Evolutionary conservation across 2,888 invertebrate genomes (phyloP).

Genomic region (Hirtodrosophila histrioides): DNA sequence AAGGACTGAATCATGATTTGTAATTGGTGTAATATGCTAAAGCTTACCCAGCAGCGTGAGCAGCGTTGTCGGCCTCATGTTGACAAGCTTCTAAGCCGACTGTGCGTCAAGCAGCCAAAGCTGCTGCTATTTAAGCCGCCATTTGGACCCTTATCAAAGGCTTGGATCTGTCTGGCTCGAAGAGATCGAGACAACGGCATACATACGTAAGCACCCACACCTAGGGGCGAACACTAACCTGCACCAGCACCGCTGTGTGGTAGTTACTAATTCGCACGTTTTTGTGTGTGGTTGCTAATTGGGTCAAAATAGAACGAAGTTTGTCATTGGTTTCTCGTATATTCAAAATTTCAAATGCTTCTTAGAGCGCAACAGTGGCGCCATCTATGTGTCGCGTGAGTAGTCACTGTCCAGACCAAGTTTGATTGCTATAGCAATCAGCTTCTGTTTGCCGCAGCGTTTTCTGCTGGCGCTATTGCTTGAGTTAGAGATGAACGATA

Average conservation of each 20-base stretch:
- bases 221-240: conserved; percentile 2
- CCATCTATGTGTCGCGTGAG: conserved; percentile 24
- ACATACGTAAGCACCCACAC: conserved; percentile 68
- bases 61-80: conserved; percentile 40
- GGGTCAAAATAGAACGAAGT: conserved; percentile 42
- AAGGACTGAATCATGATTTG: not conserved
- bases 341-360: conserved; percentile 15
- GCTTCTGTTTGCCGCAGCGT: not conserved
- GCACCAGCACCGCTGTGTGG: not conserved
- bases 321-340: conserved; percentile 17
- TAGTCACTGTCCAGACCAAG: not conserved
- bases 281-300: conserved; percentile 32
- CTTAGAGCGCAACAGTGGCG: conserved; percentile 13
- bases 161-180: conserved; percentile 38
- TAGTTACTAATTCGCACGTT: conserved; percentile 40
- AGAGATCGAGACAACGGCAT: conserved; percentile 42
- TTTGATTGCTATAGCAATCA: not conserved
- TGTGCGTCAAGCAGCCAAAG: conserved; percentile 50
- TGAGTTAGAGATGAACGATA: too few relatives aligned
- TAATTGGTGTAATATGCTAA: not conserved
- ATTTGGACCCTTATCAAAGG: conserved; percentile 45
- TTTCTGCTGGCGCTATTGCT: too few relatives aligned
- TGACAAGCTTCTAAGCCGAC: conserved; percentile 46
- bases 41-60: conserved; percentile 49
- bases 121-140: conserved; percentile 57